These are phyloP conservation scores for Irena cyanogastra DNA, from an alignment of 2,113 vertebrate species.

Conservation along the genomic window DNA sequence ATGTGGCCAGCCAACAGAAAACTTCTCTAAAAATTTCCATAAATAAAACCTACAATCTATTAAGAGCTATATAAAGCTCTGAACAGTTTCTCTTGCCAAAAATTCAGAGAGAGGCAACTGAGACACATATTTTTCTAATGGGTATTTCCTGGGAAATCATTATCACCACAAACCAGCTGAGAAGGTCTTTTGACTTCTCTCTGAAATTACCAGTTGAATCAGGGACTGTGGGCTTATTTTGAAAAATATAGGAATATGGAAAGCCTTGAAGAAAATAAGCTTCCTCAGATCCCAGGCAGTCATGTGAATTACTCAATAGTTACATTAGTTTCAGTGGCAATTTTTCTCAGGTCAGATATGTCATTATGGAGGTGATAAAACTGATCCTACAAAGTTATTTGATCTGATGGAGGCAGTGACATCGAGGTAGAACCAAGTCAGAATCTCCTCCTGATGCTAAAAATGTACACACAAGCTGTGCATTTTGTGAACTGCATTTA, in stretches of 20 bases:
- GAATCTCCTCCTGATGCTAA: neutral
- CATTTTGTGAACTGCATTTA: neutral
- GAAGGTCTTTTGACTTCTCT: neutral
- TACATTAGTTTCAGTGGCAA: neutral
- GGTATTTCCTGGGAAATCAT: neutral
- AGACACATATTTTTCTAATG: neutral
- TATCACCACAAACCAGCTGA: neutral
- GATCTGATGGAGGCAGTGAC: neutral
- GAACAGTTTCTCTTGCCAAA: neutral
- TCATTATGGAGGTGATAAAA: neutral
- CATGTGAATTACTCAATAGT: neutral
- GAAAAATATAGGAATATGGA: neutral
- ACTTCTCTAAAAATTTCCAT: neutral
- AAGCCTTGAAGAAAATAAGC: neutral
- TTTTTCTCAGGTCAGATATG: neutral
- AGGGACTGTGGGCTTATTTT: neutral
- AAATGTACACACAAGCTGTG: neutral
- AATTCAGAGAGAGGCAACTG: neutral
- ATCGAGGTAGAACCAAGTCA: neutral
- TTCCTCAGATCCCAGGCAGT: neutral
- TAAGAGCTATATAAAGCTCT: neutral
- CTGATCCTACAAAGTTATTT: neutral
- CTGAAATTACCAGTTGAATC: neutral
- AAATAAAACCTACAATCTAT: neutral
- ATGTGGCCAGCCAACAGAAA: neutral